Evolutionary conservation across 2,113 vertebrate species (phyloP).

Genomic region (Misgurnus mizolepis): DNA sequence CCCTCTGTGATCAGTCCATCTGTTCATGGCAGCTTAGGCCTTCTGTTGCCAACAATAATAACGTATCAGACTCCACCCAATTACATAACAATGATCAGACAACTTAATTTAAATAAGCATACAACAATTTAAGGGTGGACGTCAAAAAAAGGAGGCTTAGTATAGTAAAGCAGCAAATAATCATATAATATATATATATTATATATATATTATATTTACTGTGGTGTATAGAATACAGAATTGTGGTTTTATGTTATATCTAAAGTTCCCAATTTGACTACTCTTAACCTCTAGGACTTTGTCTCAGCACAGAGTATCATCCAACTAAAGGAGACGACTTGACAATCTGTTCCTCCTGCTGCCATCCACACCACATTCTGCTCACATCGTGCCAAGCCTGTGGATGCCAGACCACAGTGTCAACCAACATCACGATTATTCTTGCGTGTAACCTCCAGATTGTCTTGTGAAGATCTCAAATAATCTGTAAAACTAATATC

Average conservation of each 20-base stretch:
- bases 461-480: not conserved
- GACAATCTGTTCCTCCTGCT: constrained; percentile 64
- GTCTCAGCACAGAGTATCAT: constrained; percentile 15
- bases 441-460: not conserved
- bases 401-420: constrained; percentile 18
- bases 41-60: constrained; percentile 41
- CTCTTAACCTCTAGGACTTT: constrained; percentile 24
- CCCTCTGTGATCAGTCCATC: constrained; percentile 40
- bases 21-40: constrained; percentile 12
- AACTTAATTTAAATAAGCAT: not conserved
- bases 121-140: not conserved
- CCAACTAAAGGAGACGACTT: constrained; percentile 46
- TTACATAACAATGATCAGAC: constrained; percentile 4
- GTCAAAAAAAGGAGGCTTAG: too few species aligned
- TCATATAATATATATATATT: too few species aligned
- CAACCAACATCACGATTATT: not conserved
- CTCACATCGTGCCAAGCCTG: constrained; percentile 25
- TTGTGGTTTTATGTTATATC: not conserved
- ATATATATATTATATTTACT: too few species aligned
- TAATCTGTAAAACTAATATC: constrained; percentile 10
- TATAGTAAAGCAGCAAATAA: too few species aligned
- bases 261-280: not conserved
- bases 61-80: not conserved
- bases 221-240: not conserved
- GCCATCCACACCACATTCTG: constrained; percentile 43